phyloP scores from a whole-genome alignment of 2,113 vertebrate species.

The Cebus imitator region DNA sequence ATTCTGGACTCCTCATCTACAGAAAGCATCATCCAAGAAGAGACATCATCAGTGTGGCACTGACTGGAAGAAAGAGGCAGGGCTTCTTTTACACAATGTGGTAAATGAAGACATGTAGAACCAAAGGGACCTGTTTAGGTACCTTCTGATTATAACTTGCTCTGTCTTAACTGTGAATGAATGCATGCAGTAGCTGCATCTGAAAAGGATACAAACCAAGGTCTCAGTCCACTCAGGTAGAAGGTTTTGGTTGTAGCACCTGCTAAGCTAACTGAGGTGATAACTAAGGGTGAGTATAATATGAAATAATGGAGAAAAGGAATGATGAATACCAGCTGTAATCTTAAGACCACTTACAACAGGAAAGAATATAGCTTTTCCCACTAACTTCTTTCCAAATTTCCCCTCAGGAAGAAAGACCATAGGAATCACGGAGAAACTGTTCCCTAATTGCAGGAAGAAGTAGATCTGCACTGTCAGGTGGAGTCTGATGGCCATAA shows the following conservation, averaged over 20 bases:
- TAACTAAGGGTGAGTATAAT: neutral
- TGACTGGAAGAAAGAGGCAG: neutral
- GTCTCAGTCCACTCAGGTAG: neutral
- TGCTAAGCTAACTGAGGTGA: neutral
- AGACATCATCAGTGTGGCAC: neutral
- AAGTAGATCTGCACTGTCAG: neutral
- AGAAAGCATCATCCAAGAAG: neutral
- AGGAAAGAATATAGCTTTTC: neutral
- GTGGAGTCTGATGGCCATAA: neutral
- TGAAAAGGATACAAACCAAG: neutral
- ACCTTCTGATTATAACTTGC: neutral
- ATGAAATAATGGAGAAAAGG: neutral
- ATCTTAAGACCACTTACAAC: neutral
- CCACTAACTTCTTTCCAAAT: neutral
- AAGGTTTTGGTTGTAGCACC: neutral
- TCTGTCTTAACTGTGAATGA: neutral
- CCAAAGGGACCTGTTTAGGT: neutral
- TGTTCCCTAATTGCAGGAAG: neutral
- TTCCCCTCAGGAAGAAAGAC: neutral
- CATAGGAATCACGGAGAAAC: neutral
- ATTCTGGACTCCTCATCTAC: neutral
- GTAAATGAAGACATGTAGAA: neutral
- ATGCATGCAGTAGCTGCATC: neutral
- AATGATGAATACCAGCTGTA: neutral
- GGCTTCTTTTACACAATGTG: neutral